Percentiles rank a stretch among this genome's conserved stretches.
These are phyloP conservation scores for Lysandra coridon DNA, from an alignment of 2,888 invertebrate species.

Conservation along the genomic window DNA sequence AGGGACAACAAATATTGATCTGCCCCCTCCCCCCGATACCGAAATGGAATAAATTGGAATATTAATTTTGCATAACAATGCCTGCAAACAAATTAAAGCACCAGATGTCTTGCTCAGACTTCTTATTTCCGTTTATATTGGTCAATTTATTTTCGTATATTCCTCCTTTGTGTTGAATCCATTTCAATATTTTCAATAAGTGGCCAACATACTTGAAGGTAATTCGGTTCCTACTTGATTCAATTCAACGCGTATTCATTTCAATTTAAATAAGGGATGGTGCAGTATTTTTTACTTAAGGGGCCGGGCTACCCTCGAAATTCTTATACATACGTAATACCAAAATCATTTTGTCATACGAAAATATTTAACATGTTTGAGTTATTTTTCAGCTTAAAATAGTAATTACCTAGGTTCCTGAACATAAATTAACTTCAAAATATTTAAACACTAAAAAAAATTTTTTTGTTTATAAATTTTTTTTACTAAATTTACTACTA, in stretches of 20 bases:
- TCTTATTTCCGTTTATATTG: constrained; percentile 63
- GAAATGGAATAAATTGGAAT: constrained; percentile 80
- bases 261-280: not conserved
- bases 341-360: no score
- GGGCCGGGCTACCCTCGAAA: no score
- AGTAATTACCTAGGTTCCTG: no score
- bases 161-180: constrained; percentile 26
- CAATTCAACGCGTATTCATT: not conserved
- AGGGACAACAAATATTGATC: constrained; percentile 74
- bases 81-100: constrained; percentile 76
- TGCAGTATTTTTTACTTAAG: not conserved
- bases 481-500: no score
- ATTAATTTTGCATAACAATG: constrained; percentile 79
- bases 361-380: no score
- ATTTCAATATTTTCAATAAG: constrained; percentile 29
- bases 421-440: no score
- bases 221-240: constrained; percentile 9
- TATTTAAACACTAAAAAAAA: no score
- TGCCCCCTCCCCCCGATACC: constrained; percentile 65
- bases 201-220: not conserved
- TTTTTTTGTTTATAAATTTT: no score
- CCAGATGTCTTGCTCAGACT: constrained; percentile 74
- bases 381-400: no score
- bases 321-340: no score
- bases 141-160: constrained; percentile 60